A percentile compares a stretch with the other conserved stretches of the same genome.
These are phyloP conservation scores for Epistrophe eligans DNA, from an alignment of 2,888 invertebrate species.

Conservation along the genomic window DNA sequence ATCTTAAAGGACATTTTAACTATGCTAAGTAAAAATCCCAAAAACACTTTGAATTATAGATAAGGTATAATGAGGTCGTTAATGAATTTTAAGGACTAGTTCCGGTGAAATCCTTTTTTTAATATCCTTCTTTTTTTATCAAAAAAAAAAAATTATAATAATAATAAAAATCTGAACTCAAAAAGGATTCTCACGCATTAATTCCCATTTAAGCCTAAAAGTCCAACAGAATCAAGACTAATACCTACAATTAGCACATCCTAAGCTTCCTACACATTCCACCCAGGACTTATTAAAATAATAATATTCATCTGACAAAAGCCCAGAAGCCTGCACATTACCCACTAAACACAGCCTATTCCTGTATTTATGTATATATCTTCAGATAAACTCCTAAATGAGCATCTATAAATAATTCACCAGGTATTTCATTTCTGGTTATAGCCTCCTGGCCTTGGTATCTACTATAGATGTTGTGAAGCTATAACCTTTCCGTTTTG, in stretches of 20 bases:
- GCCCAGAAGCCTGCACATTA: conserved; percentile 53
- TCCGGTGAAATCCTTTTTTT: conserved; percentile 3
- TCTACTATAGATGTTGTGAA: not conserved
- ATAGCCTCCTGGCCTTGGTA: conserved; percentile 1
- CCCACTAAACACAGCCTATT: conserved; percentile 36
- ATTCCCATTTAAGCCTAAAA: conserved; percentile 35
- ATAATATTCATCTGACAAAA: conserved; percentile 60
- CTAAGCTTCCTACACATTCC: conserved; percentile 35
- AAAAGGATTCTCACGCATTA: conserved; percentile 13
- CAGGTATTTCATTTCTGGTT: conserved; percentile 59
- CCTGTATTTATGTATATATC: conserved; percentile 27
- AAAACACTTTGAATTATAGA: not conserved
- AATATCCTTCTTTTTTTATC: not conserved
- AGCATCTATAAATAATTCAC: conserved; percentile 70
- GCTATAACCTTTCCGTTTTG: conserved; percentile 1
- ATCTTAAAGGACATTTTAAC: conserved; percentile 17
- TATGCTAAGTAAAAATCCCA: not conserved
- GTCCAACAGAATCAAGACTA: conserved; percentile 48
- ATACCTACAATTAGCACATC: conserved; percentile 65
- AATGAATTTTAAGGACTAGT: conserved; percentile 30
- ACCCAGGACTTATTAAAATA: conserved; percentile 57
- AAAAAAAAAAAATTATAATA: not conserved
- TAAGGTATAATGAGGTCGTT: conserved; percentile 20
- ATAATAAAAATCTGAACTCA: conserved; percentile 7
- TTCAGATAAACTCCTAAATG: conserved; percentile 51